Percentiles rank a stretch among this genome's conserved stretches.
Conservation (phyloP, 2,797 vertebrate genomes). For the Gastrophryne carolinensis region DNA sequence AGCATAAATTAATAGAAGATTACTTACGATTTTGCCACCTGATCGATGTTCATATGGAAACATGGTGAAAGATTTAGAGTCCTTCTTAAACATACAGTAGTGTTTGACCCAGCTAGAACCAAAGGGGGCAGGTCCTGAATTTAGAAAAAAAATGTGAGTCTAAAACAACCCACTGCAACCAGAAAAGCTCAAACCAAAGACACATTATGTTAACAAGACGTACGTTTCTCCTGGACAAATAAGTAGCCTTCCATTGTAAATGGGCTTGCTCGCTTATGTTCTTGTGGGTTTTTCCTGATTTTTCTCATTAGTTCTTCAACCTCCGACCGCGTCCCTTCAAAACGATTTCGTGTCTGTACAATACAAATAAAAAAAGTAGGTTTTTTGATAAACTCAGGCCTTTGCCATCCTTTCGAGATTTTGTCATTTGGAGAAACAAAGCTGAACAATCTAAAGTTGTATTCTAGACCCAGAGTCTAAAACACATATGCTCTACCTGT, state of each 20-base stretch:
- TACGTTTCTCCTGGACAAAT: slow-evolving; percentile 96
- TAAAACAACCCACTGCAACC: too few species aligned
- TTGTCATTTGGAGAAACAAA: too few species aligned
- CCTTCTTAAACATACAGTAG: slow-evolving; percentile 91
- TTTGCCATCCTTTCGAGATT: not conserved
- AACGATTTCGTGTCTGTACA: slow-evolving; percentile 88
- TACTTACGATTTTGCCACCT: slow-evolving; percentile 88
- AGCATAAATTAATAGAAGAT: not conserved
- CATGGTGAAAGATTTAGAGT: slow-evolving; percentile 92
- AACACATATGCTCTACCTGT: too few species aligned
- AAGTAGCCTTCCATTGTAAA: slow-evolving; percentile 94
- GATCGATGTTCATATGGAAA: slow-evolving; percentile 95
- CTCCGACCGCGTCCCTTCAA: slow-evolving; percentile 91
- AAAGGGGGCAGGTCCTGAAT: slow-evolving; percentile 90
- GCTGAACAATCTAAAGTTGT: too few species aligned
- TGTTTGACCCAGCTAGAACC: slow-evolving; percentile 98
- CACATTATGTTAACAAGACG: slow-evolving; percentile 55
- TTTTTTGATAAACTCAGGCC: not conserved
- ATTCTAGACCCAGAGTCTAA: too few species aligned
- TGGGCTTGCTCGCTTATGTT: slow-evolving; percentile 87
- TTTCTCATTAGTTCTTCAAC: slow-evolving; percentile 93
- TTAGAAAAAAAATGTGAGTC: slow-evolving; percentile 7
- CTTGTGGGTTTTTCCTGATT: slow-evolving; percentile 83
- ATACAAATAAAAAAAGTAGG: not conserved
- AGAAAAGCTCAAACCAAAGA: not conserved